phyloP scores from a whole-genome alignment of 2,888 invertebrate genomes.

The Gastracanthus pulcherrimus region DNA sequence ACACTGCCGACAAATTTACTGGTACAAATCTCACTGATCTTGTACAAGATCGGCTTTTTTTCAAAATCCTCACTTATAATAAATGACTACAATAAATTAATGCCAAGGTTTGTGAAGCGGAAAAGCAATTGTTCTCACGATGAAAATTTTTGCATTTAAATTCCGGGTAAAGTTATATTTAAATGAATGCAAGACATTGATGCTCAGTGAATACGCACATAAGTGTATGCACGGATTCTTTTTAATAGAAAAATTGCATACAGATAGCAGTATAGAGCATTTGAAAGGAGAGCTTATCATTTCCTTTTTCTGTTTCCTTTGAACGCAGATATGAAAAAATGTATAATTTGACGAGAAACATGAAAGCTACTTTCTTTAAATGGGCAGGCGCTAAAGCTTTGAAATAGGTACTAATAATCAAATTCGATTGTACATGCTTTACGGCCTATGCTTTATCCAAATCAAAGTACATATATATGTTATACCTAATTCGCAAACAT shows the following conservation, averaged over 20 bases:
- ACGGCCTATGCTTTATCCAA: too few species aligned
- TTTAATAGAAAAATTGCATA: neutral
- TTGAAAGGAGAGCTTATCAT: neutral
- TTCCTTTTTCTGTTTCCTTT: too few species aligned
- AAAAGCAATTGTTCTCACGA: slow-evolving; percentile 27
- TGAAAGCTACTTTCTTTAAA: too few species aligned
- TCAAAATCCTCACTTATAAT: neutral
- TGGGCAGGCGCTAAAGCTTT: too few species aligned
- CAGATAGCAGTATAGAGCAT: neutral
- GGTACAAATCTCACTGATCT: neutral
- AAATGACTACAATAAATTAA: neutral
- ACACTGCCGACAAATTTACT: neutral
- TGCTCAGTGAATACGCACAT: neutral
- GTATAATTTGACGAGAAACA: too few species aligned
- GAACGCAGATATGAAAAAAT: too few species aligned
- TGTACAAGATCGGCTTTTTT: neutral
- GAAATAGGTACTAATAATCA: too few species aligned
- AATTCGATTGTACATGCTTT: too few species aligned
- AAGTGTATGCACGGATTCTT: neutral
- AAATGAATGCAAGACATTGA: neutral
- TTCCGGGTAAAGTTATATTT: neutral
- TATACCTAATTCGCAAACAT: too few species aligned
- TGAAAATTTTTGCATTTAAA: neutral
- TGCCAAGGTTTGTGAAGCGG: slow-evolving; percentile 10
- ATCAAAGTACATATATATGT: too few species aligned